Evolutionary conservation across 2,113 vertebrate genomes (phyloP).

Genomic region (Gyps fulvus): DNA sequence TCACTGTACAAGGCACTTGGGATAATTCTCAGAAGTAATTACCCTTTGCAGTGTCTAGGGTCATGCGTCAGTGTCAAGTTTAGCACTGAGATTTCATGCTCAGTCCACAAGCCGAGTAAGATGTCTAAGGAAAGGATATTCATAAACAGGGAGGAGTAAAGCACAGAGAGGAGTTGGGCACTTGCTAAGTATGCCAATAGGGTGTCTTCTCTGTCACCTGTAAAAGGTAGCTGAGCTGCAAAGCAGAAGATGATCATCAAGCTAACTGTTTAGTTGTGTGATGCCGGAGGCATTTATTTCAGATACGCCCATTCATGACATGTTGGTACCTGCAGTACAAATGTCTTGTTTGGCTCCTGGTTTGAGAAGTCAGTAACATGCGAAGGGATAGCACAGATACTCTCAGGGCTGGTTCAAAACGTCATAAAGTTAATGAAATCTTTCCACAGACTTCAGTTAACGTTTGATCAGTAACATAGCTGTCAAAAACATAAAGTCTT

Average conservation of each 20-base stretch:
- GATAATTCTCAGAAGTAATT: constrained; percentile 10
- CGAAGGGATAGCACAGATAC: background rate
- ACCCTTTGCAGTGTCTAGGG: background rate
- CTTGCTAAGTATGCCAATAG: background rate
- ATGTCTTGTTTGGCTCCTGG: background rate
- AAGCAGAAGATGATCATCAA: background rate
- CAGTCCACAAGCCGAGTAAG: background rate
- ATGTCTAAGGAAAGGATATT: background rate
- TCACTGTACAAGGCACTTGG: background rate
- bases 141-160: background rate
- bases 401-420: background rate
- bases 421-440: background rate
- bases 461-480: background rate
- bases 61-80: background rate
- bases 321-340: background rate
- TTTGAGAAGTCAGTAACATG: background rate
- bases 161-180: background rate
- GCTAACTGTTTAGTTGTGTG: background rate
- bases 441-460: background rate
- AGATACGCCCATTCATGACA: background rate
- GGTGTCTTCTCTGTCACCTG: background rate
- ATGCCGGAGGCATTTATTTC: background rate
- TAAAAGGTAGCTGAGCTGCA: background rate
- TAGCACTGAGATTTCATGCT: background rate
- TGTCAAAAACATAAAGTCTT: background rate